Percentiles rank a stretch among this genome's conserved stretches.
These are phyloP conservation scores for Cryptoprocta ferox DNA, from an alignment of 2,797 vertebrate genomes.

Conservation along the genomic window DNA sequence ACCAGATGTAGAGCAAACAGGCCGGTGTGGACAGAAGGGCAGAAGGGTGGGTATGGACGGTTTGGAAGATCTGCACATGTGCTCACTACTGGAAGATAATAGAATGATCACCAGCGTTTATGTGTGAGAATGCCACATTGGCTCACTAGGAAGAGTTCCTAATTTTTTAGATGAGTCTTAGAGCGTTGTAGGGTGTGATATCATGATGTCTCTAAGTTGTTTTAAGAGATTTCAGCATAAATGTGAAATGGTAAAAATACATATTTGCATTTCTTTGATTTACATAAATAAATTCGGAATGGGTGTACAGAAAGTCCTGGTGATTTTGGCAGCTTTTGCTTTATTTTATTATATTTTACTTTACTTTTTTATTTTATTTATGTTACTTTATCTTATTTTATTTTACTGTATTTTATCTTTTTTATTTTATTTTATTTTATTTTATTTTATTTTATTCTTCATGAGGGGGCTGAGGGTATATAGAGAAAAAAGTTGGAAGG, in stretches of 20 bases:
- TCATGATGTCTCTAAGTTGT: background rate
- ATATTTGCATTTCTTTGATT: background rate
- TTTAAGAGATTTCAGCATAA: background rate
- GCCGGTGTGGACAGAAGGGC: fast-evolving
- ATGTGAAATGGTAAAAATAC: background rate
- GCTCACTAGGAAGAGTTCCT: background rate
- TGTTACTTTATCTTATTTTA: background rate
- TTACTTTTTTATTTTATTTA: background rate
- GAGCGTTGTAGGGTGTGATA: background rate
- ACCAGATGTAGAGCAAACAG: background rate
- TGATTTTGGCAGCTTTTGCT: background rate
- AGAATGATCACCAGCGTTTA: background rate
- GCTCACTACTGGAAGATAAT: background rate
- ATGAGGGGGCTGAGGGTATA: background rate
- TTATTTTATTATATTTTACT: background rate
- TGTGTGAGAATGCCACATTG: background rate
- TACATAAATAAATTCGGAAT: background rate
- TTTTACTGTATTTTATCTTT: background rate
- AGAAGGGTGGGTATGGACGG: background rate
- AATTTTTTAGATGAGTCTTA: background rate
- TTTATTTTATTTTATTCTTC: background rate
- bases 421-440: background rate
- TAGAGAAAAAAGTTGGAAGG: background rate
- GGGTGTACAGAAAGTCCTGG: background rate
- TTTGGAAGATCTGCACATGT: background rate